phyloP scores from a whole-genome alignment of 2,888 invertebrate species.

The Pterobdella sp. region DNA sequence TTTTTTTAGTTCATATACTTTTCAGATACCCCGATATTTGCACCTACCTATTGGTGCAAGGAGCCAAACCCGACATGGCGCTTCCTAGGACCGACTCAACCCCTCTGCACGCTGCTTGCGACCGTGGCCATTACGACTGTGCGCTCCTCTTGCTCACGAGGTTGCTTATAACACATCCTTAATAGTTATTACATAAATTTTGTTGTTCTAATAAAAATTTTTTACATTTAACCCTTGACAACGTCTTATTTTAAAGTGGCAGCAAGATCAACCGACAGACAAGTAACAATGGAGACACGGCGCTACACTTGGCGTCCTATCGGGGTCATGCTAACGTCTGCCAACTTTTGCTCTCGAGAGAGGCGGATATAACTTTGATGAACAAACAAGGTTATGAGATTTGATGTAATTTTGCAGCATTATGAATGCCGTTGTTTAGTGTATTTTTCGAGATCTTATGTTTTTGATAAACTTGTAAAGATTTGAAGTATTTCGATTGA shows the following conservation, averaged over 20 bases:
- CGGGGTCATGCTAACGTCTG: conserved; percentile 21
- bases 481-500: too few species aligned
- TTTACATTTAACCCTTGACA: too few species aligned
- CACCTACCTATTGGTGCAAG: conserved; percentile 30
- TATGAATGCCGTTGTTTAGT: too few species aligned
- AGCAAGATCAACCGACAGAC: conserved; percentile 24
- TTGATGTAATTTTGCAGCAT: too few species aligned
- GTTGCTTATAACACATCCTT: conserved; percentile 24
- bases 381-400: conserved; percentile 27
- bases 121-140: conserved; percentile 31
- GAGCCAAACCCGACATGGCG: conserved; percentile 27
- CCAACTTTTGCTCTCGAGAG: conserved; percentile 18
- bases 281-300: conserved; percentile 26
- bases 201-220: too few species aligned
- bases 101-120: conserved; percentile 33
- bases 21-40: conserved; percentile 2
- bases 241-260: conserved; percentile 18
- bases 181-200: background rate
- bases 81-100: conserved; percentile 29
- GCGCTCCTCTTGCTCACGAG: conserved; percentile 28
- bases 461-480: too few species aligned
- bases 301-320: conserved; percentile 29
- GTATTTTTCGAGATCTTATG: too few species aligned
- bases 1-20: background rate
- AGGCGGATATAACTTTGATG: conserved; percentile 6